Percentiles rank a stretch among this genome's conserved stretches.
Conservation (phyloP, 1,140 invertebrate genomes). For the Hormaphis cornu region DNA sequence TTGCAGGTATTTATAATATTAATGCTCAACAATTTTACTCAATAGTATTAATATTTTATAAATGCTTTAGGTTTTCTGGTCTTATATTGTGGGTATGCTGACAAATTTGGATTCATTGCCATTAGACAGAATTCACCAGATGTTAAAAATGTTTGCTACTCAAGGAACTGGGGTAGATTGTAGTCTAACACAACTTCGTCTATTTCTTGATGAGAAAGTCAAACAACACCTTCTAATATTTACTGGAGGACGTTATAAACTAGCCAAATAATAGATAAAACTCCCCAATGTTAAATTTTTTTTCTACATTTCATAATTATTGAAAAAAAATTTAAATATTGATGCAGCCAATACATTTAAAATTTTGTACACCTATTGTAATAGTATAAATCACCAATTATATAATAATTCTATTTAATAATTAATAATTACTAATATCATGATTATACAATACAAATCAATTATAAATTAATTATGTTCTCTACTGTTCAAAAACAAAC, state of each 20-base stretch:
- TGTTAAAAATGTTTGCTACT: conserved; percentile 91
- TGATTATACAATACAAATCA: no score
- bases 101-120: conserved; percentile 89
- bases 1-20: conserved; percentile 53
- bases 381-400: no score
- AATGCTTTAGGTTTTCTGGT: conserved; percentile 69
- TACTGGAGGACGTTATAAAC: conserved; percentile 74
- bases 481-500: no score
- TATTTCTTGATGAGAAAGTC: conserved; percentile 88
- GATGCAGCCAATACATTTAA: no score
- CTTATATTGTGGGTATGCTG: conserved; percentile 92
- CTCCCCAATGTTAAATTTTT: no score
- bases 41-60: background rate
- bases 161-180: conserved; percentile 78
- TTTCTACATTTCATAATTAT: no score
- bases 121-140: conserved; percentile 87
- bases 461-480: no score
- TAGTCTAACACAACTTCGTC: conserved; percentile 72
- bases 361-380: no score
- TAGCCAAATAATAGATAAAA: conserved; percentile 64
- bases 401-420: no score
- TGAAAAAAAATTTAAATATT: no score
- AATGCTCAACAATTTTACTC: background rate
- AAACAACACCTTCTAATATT: conserved; percentile 76
- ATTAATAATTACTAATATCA: no score